Percentiles rank a stretch among this genome's conserved stretches.
phyloP scores from a whole-genome alignment of 2,797 vertebrate genomes.

The Takifugu rubripes region DNA sequence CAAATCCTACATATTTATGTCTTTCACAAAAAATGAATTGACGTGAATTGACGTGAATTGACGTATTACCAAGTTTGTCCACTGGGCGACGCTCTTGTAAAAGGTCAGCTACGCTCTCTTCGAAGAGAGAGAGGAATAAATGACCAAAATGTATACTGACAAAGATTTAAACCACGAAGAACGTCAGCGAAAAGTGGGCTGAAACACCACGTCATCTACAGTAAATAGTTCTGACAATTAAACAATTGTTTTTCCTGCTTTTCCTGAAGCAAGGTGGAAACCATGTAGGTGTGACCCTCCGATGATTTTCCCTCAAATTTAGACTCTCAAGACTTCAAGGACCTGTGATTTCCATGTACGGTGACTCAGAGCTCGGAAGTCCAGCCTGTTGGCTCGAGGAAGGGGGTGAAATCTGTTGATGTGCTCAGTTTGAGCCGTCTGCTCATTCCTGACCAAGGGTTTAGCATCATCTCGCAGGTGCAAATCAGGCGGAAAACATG shows the following conservation, averaged over 20 bases:
- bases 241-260: constrained; percentile 11
- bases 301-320: constrained; percentile 30
- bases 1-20: no score
- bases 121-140: background rate
- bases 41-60: background rate
- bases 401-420: constrained; percentile 25
- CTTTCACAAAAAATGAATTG: background rate
- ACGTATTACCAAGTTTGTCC: constrained; percentile 29
- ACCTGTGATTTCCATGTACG: constrained; percentile 25
- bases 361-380: constrained; percentile 47
- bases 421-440: constrained; percentile 1
- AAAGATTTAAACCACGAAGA: constrained; percentile 15
- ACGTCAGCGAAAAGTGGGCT: background rate
- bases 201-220: constrained; percentile 1
- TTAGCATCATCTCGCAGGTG: constrained; percentile 2
- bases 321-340: constrained; percentile 49
- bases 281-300: constrained; percentile 55
- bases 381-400: constrained; percentile 32
- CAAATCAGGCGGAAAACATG: constrained; percentile 1
- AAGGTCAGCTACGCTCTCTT: constrained; percentile 18
- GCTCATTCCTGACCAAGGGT: constrained; percentile 14
- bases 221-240: background rate
- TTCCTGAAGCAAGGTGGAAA: constrained; percentile 10
- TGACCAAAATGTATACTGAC: constrained; percentile 19
- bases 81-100: constrained; percentile 51